Evolutionary conservation across 2,888 invertebrate species (phyloP).

Genomic region (Ganaspis brasiliensis): DNA sequence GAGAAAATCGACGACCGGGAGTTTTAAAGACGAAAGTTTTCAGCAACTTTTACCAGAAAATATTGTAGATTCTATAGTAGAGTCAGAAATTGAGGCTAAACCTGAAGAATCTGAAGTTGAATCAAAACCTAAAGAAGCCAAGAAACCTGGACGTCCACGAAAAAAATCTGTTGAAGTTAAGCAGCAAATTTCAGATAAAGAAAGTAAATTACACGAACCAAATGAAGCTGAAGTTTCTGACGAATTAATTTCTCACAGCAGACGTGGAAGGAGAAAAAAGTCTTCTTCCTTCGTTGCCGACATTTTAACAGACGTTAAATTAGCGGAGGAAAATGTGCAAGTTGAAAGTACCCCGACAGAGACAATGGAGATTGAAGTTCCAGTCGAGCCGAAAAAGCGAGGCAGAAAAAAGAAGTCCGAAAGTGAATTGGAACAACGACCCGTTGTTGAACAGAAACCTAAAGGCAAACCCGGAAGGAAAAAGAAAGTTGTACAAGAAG

Average conservation of each 20-base stretch:
- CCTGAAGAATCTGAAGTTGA: neutral
- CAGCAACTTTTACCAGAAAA: neutral
- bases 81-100: neutral
- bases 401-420: slow-evolving; percentile 8
- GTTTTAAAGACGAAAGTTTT: neutral
- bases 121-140: neutral
- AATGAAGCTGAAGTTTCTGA: neutral
- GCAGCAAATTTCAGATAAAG: neutral
- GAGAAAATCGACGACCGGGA: slow-evolving; percentile 4
- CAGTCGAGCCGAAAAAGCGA: slow-evolving; percentile 7
- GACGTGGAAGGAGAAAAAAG: neutral
- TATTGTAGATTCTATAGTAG: neutral
- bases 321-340: neutral
- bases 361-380: neutral
- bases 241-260: neutral
- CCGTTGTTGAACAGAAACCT: neutral
- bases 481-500: neutral
- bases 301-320: neutral
- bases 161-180: slow-evolving; percentile 2
- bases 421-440: neutral
- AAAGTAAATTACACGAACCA: neutral
- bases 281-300: neutral
- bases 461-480: slow-evolving; percentile 9
- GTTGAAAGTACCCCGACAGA: neutral
- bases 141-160: slow-evolving; percentile 11